Evolutionary conservation across 2,113 vertebrate genomes (phyloP), one percentile per base, ranked within the genome.

Genomic region (Phrynosoma blainvillii): DNA sequence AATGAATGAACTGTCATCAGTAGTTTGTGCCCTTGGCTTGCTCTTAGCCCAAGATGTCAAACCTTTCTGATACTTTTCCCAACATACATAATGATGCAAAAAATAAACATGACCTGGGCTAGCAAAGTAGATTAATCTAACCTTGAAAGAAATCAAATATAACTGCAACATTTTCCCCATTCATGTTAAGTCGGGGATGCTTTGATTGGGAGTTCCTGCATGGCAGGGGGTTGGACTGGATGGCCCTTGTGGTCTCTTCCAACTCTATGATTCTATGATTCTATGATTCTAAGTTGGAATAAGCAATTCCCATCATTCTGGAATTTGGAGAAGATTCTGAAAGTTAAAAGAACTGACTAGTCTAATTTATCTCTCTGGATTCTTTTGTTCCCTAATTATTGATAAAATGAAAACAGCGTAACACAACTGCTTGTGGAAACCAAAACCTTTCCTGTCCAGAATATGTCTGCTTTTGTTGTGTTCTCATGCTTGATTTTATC

Each of bases 341-440:
- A 13, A 85, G 32, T 11, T 40, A 47, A 56, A 1, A 70, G 5
- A 89, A 66, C 14, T 65, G 40, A 74, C 0, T 5, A 87, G 66
- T 47, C 4, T 2, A 82, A 84, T 59, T 86, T 87, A 10, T 84
- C 6, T 65, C 84, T 2, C 79, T 85, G 6, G 11, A 79, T 21
- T 1, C 6, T 92, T 14, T 75, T 91, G n/a, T 79, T 94, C 88
- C 30, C 23, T 85, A 88, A 16, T 59, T 88, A 25, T 80, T 84
- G 87, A 62, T 32, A 92, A 36, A 85, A 16, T 84, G 8, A 4
- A 1, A 89, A 36, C 80, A 62, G 66, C 5, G 75, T 85, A 1
- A 62, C 0, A 47, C 71, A 90, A 74, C 52, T 84, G 54, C 89
- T 86, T 1, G 54, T 74, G 11, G 9, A 89, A 91, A 73, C 12